Evolutionary conservation across 53 echinoderm and acorn worm species (phyloP).

Genomic region (Pentamera pediparva): DNA sequence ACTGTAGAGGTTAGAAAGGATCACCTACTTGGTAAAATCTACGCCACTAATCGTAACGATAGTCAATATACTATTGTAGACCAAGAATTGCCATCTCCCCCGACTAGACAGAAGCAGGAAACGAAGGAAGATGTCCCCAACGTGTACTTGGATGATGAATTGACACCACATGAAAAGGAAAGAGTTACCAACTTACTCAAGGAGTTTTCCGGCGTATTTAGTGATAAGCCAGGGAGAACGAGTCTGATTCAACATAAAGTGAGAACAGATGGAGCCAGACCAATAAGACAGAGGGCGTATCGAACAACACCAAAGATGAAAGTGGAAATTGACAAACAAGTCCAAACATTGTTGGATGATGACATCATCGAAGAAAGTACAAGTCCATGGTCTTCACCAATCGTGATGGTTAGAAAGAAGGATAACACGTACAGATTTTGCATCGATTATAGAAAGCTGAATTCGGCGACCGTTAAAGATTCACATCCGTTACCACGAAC

Average conservation of each 20-base stretch:
- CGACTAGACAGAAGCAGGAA: too few relatives aligned
- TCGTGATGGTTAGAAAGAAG: conserved; percentile 48
- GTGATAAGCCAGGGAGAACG: conserved; percentile 28
- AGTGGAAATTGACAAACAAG: conserved; percentile 27
- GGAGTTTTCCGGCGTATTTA: background rate
- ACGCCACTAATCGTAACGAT: too few relatives aligned
- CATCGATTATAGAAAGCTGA: conserved; percentile 54
- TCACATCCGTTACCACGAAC: conserved; percentile 65
- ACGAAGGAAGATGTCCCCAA: too few relatives aligned
- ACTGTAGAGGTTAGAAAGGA: too few relatives aligned
- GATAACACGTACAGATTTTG: conserved; percentile 44
- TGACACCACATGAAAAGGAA: too few relatives aligned
- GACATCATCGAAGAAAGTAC: conserved; percentile 33
- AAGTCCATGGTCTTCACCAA: conserved; percentile 34
- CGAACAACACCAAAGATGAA: conserved; percentile 38
- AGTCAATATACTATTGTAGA: too few relatives aligned
- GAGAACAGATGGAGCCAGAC: too few relatives aligned
- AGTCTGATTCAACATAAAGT: conserved; percentile 33
- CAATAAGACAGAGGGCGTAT: too few relatives aligned
- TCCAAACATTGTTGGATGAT: background rate
- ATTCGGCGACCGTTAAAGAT: conserved; percentile 53
- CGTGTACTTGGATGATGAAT: too few relatives aligned
- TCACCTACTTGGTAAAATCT: too few relatives aligned
- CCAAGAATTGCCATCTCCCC: too few relatives aligned
- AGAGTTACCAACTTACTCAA: too few relatives aligned